Evolutionary conservation across 2,888 invertebrate genomes (phyloP).

Genomic region (Boloria selene): DNA sequence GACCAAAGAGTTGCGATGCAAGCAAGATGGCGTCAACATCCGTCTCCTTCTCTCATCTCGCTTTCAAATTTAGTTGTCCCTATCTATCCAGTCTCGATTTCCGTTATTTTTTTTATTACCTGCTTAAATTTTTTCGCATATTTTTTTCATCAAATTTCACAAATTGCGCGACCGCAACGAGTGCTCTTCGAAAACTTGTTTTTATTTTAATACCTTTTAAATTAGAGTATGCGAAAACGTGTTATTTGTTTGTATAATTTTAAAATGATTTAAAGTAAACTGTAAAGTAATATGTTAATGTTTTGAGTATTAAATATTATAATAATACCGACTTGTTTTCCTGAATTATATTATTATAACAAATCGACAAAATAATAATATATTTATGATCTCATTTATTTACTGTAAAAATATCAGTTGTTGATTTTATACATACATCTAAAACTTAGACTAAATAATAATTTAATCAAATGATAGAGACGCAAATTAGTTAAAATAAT

Average conservation of each 20-base stretch:
- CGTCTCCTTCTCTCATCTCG: conserved; percentile 59
- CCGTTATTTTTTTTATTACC: conserved; percentile 66
- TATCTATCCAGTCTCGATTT: conserved; percentile 63
- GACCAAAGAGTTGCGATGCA: conserved; percentile 75
- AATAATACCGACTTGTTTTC: no score
- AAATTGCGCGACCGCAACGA: conserved; percentile 67
- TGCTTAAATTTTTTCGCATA: conserved; percentile 54
- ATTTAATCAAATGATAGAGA: no score
- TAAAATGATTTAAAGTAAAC: no score
- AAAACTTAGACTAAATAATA: no score
- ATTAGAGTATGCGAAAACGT: conserved; percentile 25
- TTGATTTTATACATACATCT: no score
- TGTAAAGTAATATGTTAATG: no score
- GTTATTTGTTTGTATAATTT: neutral
- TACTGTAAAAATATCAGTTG: no score
- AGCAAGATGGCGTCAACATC: conserved; percentile 70
- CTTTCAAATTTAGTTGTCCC: conserved; percentile 49
- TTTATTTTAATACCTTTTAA: conserved; percentile 37
- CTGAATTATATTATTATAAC: no score
- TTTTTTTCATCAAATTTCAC: conserved; percentile 71
- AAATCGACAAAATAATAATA: no score
- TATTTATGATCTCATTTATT: no score
- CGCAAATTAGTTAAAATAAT: no score
- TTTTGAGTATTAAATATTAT: no score
- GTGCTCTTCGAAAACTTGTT: conserved; percentile 43